Evolutionary conservation across 2,113 vertebrate genomes (phyloP).

Genomic region (Notothenia coriiceps): DNA sequence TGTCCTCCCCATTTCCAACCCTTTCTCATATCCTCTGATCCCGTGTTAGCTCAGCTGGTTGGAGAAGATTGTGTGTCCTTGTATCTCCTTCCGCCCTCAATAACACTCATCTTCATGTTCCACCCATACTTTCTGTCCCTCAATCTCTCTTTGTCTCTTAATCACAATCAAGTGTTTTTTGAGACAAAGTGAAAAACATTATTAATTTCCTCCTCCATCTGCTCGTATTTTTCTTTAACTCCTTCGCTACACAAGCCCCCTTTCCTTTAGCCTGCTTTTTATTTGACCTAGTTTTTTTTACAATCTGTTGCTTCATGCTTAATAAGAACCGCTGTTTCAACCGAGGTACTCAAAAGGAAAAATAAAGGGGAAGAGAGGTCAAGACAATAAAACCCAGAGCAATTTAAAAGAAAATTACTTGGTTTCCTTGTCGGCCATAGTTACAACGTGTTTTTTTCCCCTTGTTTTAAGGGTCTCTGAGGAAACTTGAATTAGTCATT

Average conservation of each 20-base stretch:
- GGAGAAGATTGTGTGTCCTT: slow-evolving; percentile 29
- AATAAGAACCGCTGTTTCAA: slow-evolving; percentile 63
- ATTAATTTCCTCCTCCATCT: slow-evolving; percentile 40
- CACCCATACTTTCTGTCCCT: slow-evolving; percentile 13
- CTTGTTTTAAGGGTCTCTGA: slow-evolving; percentile 29
- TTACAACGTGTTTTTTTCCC: slow-evolving; percentile 22
- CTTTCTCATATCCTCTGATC: background rate
- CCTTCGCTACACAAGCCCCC: slow-evolving; percentile 16
- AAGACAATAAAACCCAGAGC: slow-evolving; percentile 41
- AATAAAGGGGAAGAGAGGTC: background rate
- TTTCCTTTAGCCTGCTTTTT: slow-evolving; percentile 58
- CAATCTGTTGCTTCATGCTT: slow-evolving; percentile 63
- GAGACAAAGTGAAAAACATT: background rate
- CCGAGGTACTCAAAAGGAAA: slow-evolving; percentile 26
- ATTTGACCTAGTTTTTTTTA: slow-evolving; percentile 74
- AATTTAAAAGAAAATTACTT: slow-evolving; percentile 45
- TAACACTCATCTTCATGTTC: slow-evolving; percentile 32
- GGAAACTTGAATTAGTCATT: slow-evolving; percentile 53
- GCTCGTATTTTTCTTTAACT: slow-evolving; percentile 32
- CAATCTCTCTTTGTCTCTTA: slow-evolving; percentile 13
- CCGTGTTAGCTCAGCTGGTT: slow-evolving; percentile 47
- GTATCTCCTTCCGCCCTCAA: background rate
- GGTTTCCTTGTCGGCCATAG: slow-evolving; percentile 37
- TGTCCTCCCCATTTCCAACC: background rate
- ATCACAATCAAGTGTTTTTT: slow-evolving; percentile 33